These are phyloP conservation scores for Enteromius paludinosus DNA, from an alignment of 2,797 vertebrate genomes.

Conservation along the genomic window DNA sequence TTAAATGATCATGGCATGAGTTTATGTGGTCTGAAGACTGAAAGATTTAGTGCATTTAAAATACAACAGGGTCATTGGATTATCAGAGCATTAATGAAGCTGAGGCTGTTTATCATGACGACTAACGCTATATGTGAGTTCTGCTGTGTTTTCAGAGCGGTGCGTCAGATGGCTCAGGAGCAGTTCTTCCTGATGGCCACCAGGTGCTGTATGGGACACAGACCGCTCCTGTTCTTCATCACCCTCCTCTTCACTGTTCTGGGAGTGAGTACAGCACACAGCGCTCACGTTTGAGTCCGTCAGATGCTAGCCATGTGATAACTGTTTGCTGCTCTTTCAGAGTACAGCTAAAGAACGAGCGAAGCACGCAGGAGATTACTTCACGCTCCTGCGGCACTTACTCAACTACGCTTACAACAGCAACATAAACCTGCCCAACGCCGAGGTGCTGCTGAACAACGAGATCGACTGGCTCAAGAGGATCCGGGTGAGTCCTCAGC, in stretches of 20 bases:
- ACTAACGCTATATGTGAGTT: not conserved
- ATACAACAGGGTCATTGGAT: not conserved
- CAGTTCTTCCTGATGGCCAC: conserved; percentile 99
- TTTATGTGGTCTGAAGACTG: not conserved
- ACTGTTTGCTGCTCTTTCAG: conserved; percentile 66
- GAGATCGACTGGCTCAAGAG: conserved; percentile 99
- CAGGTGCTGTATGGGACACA: conserved; percentile 97
- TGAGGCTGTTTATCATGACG: not conserved
- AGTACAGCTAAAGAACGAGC: conserved; percentile 96
- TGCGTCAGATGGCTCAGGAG: conserved; percentile 97
- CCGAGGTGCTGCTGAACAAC: conserved; percentile 98
- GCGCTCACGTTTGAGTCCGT: not conserved
- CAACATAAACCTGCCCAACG: conserved; percentile 97
- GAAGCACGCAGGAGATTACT: conserved; percentile 96
- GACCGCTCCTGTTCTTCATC: conserved; percentile 97
- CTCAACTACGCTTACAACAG: conserved; percentile 98
- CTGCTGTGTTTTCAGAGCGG: conserved; percentile 78
- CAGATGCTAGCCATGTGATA: not conserved
- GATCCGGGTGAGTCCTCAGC: conserved; percentile 85
- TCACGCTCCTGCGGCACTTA: conserved; percentile 92
- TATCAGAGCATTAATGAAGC: not conserved
- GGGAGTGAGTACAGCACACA: conserved; percentile 83
- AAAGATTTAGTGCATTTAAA: too few species aligned
- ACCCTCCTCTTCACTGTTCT: conserved; percentile 97
- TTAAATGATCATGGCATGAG: not conserved